These are phyloP conservation scores for Ptychodera flava DNA, from an alignment of 35 echinoderm and acorn worm genomes.

Conservation along the genomic window DNA sequence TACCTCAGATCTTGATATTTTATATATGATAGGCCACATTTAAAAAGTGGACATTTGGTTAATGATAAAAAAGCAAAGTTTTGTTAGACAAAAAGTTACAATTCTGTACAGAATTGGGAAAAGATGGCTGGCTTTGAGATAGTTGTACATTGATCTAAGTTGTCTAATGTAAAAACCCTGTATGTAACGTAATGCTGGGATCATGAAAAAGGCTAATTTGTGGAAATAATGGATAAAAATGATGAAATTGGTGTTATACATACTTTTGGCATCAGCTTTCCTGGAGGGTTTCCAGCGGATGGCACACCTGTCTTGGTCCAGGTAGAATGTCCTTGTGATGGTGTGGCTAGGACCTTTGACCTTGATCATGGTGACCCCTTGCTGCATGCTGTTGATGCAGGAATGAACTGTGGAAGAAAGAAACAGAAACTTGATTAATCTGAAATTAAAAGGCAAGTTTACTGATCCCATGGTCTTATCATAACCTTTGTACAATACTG, in stretches of 20 bases:
- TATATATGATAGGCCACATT: not conserved
- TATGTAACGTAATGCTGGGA: too few species aligned
- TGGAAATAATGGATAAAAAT: too few species aligned
- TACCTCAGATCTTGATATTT: not conserved
- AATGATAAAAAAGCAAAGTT: too few species aligned
- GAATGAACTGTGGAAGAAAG: constrained; percentile 19
- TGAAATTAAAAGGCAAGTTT: not conserved
- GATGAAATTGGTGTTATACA: too few species aligned
- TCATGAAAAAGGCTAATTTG: too few species aligned
- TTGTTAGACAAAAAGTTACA: too few species aligned
- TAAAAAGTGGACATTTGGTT: not conserved
- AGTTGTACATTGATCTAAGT: too few species aligned
- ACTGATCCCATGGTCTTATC: not conserved
- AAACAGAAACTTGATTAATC: not conserved
- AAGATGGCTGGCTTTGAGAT: too few species aligned
- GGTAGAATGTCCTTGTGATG: constrained; percentile 59
- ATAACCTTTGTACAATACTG: too few species aligned
- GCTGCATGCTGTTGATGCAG: constrained; percentile 58
- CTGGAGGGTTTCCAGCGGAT: constrained; percentile 94
- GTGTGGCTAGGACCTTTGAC: constrained; percentile 66
- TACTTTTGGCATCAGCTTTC: constrained; percentile 96
- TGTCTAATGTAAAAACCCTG: too few species aligned
- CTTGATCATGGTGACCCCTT: constrained; percentile 73
- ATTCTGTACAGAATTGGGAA: too few species aligned
- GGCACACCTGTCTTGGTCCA: constrained; percentile 55